Evolutionary conservation across 2,113 vertebrate species (phyloP).

Genomic region (Cichladusa arquata): DNA sequence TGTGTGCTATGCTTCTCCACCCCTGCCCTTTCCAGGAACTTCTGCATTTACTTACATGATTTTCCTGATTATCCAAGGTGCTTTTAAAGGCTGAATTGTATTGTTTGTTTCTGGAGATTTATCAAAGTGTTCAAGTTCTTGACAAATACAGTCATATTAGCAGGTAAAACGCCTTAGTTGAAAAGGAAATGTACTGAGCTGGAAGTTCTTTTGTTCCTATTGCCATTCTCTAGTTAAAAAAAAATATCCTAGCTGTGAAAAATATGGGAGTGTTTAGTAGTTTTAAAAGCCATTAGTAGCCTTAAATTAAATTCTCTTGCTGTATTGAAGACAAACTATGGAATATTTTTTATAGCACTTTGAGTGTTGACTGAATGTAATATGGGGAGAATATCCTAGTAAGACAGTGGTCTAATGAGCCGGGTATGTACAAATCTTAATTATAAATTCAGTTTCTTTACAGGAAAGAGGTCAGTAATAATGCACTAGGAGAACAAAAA

Average conservation of each 20-base stretch:
- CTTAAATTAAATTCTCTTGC: background rate
- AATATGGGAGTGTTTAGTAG: background rate
- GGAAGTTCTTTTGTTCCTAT: background rate
- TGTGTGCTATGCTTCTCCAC: background rate
- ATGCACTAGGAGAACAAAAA: background rate
- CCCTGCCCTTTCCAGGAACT: background rate
- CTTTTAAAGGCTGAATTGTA: slow-evolving; percentile 26
- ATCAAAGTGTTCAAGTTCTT: background rate
- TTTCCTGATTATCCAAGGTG: slow-evolving; percentile 23
- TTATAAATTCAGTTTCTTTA: background rate
- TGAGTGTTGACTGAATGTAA: background rate
- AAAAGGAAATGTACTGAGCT: background rate
- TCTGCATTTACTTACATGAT: slow-evolving; percentile 2
- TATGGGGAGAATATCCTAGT: background rate
- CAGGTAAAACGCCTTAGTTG: background rate
- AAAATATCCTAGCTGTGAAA: background rate
- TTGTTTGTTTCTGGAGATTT: background rate
- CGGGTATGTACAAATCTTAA: background rate
- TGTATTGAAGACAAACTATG: background rate
- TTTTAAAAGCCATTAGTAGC: background rate
- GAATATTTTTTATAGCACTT: background rate
- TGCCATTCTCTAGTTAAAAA: background rate
- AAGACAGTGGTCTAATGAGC: background rate
- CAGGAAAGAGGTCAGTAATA: background rate
- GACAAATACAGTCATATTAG: background rate